Conservation (phyloP, 2,797 vertebrate species). For the Urocyon cinereoargenteus region DNA sequence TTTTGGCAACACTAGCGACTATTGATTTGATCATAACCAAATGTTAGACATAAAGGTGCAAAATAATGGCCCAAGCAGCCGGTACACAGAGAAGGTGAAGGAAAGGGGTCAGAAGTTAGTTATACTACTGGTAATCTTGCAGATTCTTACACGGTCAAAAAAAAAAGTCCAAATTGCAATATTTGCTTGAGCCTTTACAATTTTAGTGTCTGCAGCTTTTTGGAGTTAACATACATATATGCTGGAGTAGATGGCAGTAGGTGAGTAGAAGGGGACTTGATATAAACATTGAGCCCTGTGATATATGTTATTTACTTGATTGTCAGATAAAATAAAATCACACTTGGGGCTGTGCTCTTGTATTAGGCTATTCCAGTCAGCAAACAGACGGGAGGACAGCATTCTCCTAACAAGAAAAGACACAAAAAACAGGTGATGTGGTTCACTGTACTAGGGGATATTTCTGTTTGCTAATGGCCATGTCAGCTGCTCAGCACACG, state of each 20-base stretch:
- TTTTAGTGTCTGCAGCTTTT: not conserved
- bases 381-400: slow-evolving; percentile 71
- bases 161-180: not conserved
- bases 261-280: not conserved
- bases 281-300: not conserved
- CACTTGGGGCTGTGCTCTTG: slow-evolving; percentile 70
- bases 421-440: slow-evolving; percentile 81
- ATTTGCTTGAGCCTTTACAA: not conserved
- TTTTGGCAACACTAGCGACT: not conserved
- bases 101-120: slow-evolving; percentile 6
- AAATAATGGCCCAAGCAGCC: not conserved
- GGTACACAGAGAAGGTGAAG: not conserved
- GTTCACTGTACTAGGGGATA: not conserved
- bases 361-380: slow-evolving; percentile 58
- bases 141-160: not conserved
- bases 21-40: not conserved
- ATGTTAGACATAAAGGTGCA: not conserved
- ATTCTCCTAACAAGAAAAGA: slow-evolving; percentile 70
- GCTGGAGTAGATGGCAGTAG: not conserved
- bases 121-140: not conserved
- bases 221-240: not conserved
- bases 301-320: not conserved
- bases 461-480: slow-evolving; percentile 8
- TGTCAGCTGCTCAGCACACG: not conserved
- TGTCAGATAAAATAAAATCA: slow-evolving; percentile 61